Base-by-base conservation (phyloP, 1,140 invertebrate species). In the Chrysomallon squamiferum region DNA sequence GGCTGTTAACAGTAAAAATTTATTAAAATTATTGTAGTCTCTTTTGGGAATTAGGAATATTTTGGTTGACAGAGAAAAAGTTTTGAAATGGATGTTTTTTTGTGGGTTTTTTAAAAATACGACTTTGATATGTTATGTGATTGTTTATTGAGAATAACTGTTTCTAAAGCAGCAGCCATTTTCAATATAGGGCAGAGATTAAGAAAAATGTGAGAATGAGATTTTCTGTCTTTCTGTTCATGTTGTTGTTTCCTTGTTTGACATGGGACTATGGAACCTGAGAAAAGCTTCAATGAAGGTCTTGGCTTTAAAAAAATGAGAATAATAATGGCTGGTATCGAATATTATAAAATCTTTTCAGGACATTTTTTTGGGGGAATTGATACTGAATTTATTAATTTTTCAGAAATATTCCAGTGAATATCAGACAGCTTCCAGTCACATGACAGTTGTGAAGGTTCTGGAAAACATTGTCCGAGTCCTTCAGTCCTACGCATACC, bases 341-440 rank as follows among this genome's bases (percentile, higher is more conserved):
- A n/a, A n/a, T n/a, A n/a, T n/a, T n/a, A n/a, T n/a, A n/a, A n/a
- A n/a, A n/a, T n/a, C n/a, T n/a, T n/a, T n/a, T n/a, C n/a, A n/a
- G n/a, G n/a, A n/a, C n/a, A n/a, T n/a, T n/a, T n/a, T n/a, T n/a
- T n/a, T n/a, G n/a, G n/a, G n/a, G n/a, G n/a, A n/a, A 50, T 50
- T 27, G 5, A 27, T 11, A 18, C 4, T 27, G 20, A 6, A 25
- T 25, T 64, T 47, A 45, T 68, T 20, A 27, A 35, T 27, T 62
- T 65, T 65, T 3, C 66, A 80, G 79, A 65, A 72, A 18, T 77
- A 75, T 63, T 22, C 61, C 0, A 58, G 56, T 35, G 80, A 80
- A 57, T 72, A 67, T 47, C 74, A 75, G 58, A 71, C 68, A 0
- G 61, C 61, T 20, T 47, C 64, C n/a, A 68, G 68, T 50, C 74